These are phyloP conservation scores for Hypselothyrea guttata DNA, from an alignment of 2,888 invertebrate species.

Conservation along the genomic window DNA sequence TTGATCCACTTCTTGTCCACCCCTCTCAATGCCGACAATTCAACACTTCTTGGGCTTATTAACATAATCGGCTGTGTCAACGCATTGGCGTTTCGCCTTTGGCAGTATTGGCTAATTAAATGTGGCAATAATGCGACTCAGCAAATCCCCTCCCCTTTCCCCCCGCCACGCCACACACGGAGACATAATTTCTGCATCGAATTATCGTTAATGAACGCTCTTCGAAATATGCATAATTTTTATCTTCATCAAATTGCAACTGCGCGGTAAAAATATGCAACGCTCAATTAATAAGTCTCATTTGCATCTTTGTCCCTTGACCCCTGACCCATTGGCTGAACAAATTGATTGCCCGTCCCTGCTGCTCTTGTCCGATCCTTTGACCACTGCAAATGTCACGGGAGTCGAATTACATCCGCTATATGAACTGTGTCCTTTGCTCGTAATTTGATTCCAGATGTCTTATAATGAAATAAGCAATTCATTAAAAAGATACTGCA, in stretches of 20 bases:
- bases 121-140: constrained; percentile 53
- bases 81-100: constrained; percentile 42
- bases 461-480: no score
- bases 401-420: no score
- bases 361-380: no score
- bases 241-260: constrained; percentile 26
- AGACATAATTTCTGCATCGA: no score
- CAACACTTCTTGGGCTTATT: constrained; percentile 46
- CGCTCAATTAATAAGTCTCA: constrained; percentile 58
- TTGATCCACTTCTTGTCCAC: background rate
- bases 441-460: no score
- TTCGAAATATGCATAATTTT: constrained; percentile 15
- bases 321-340: no score
- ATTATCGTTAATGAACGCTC: constrained; percentile 9
- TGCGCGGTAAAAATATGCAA: constrained; percentile 35
- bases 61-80: constrained; percentile 72
- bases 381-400: no score
- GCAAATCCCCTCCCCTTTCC: background rate
- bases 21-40: background rate
- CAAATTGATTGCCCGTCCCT: no score
- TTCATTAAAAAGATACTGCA: no score
- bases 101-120: constrained; percentile 60
- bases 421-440: no score
- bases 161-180: background rate
- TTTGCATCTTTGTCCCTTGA: constrained; percentile 28